Conservation (phyloP, 1,140 invertebrate genomes). For the Macrobrachium rosenbergii region DNA sequence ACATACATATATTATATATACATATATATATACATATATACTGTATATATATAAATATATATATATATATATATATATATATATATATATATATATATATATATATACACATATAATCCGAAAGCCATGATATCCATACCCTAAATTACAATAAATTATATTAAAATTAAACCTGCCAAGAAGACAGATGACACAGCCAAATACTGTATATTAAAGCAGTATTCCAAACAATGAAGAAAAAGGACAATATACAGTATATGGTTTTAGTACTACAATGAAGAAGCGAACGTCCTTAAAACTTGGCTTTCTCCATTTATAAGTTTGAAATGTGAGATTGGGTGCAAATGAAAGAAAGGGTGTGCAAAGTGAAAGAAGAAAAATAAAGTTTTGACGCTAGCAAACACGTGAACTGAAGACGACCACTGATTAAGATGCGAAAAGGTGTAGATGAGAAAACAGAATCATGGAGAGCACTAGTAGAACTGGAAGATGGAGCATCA, state of each 20-base stretch:
- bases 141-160: constrained; percentile 6
- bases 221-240: no score
- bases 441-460: no score
- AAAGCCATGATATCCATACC: neutral
- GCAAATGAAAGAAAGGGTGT: neutral
- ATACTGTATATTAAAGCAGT: neutral
- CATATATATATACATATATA: constrained; percentile 24
- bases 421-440: no score
- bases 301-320: neutral
- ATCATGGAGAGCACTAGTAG: no score
- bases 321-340: neutral
- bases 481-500: no score
- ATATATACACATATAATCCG: neutral
- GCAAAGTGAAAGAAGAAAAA: constrained; percentile 14
- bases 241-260: no score
- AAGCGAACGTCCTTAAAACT: neutral
- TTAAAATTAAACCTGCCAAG: neutral
- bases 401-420: neutral
- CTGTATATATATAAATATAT: neutral
- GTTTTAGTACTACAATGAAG: no score
- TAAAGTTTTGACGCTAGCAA: neutral
- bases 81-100: constrained; percentile 30
- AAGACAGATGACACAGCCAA: neutral
- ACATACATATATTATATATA: constrained; percentile 6
- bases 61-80: constrained; percentile 18